Evolutionary conservation across 2,113 vertebrate genomes (phyloP), one percentile per base, ranked within the genome.

Genomic region (Scomber scombrus): DNA sequence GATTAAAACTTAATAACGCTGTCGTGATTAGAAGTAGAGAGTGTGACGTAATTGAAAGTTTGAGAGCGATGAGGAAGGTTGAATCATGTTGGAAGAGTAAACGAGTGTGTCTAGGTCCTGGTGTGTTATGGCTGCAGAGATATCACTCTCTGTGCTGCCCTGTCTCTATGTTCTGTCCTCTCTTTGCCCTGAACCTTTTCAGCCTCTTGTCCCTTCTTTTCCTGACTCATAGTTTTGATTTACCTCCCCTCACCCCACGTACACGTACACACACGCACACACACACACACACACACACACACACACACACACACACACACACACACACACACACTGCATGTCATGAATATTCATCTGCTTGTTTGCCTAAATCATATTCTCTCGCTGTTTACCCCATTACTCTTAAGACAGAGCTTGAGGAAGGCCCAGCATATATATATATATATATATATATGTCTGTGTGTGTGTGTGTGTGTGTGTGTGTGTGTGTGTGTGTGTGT

Each of bases 191-290:
- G 67, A 78, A 62, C 72, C 79, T 63, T 31, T 45, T 69, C 67
- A 70, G 52, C 68, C 60, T 74, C 69, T 23, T 49, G 45, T 78
- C 57, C 47, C 29, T 67, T 21, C 5, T 67, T 67, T 63, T 71
- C 14, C 61, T 69, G 71, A 83, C 66, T 85, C 84, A 77, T 12
- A 34, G 74, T 43, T 85, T 29, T 72, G 71, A 62, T 89, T 84
- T 70, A 75, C 40, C 76, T 40, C 81, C 50, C 11, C 2, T 62
- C 47, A 34, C 40, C 58, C 66, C 21, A n/a, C 47, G 2, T 8
- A 12, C 26, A 45, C 31, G 40, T 11, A 6, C 23, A 26, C 3
- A 26, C 23, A 26, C 23, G 3, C 3, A 26, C 23, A 26, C 23
- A 26, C 67, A 29, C 61, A 14, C 52, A 45, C 12, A 56, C 56